Conservation (phyloP, 2,113 vertebrate genomes). For the Talpa occidentalis region DNA sequence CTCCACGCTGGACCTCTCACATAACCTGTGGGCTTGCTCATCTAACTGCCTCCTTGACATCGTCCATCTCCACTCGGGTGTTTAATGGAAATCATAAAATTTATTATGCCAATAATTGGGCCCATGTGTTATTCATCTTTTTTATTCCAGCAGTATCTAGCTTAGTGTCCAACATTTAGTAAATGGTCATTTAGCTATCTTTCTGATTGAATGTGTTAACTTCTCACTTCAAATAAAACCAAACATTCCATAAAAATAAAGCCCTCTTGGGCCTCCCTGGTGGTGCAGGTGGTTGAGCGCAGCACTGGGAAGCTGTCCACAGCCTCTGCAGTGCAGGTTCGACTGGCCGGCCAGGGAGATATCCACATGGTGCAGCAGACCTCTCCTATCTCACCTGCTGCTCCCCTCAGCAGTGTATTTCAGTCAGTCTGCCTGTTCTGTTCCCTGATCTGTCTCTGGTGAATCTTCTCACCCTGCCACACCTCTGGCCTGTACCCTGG, state of each 20-base stretch:
- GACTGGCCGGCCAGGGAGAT: too few relatives aligned
- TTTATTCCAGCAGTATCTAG: not conserved
- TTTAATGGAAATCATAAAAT: constrained; percentile 1
- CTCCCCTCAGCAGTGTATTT: too few relatives aligned
- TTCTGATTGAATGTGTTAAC: not conserved
- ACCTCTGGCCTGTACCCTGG: too few relatives aligned
- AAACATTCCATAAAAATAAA: not conserved
- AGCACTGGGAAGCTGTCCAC: too few relatives aligned
- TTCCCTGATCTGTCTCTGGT: too few relatives aligned
- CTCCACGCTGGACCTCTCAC: not conserved
- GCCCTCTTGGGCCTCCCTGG: too few relatives aligned
- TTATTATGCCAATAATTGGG: not conserved
- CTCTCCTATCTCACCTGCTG: too few relatives aligned
- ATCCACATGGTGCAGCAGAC: too few relatives aligned
- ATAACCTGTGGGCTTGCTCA: not conserved
- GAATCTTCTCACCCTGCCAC: too few relatives aligned
- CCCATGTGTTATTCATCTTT: not conserved
- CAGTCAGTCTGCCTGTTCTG: too few relatives aligned
- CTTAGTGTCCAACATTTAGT: not conserved
- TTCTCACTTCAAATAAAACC: constrained; percentile 3
- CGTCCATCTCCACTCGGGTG: not conserved
- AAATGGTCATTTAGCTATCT: not conserved
- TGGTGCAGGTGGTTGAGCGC: too few relatives aligned
- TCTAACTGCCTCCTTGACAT: not conserved
- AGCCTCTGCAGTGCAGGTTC: too few relatives aligned